These are phyloP conservation scores for Drosophila kanapiae DNA, from an alignment of 1,140 invertebrate genomes.

Conservation along the genomic window DNA sequence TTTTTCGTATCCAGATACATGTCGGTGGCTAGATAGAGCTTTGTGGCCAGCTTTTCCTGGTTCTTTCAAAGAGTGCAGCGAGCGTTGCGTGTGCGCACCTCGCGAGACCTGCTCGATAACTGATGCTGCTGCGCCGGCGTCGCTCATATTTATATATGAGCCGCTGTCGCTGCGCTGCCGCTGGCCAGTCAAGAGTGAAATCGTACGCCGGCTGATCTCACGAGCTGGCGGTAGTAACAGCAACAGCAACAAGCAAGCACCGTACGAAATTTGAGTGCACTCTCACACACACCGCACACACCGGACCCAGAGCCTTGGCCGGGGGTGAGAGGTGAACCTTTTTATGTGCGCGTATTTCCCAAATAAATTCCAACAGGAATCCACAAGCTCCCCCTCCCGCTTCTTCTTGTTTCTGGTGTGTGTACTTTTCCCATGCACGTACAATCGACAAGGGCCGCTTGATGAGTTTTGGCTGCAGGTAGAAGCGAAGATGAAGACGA, in stretches of 20 bases:
- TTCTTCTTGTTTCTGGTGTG: constrained; percentile 48
- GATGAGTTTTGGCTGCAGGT: constrained; percentile 82
- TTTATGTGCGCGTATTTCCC: constrained; percentile 78
- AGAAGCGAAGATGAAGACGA: constrained; percentile 69
- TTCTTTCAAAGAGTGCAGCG: constrained; percentile 34
- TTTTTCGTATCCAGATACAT: constrained; percentile 85
- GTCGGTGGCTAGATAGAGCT: constrained; percentile 9
- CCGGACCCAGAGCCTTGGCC: constrained; percentile 11
- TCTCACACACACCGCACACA: constrained; percentile 65
- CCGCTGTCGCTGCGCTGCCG: constrained; percentile 70
- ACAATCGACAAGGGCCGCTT: constrained; percentile 83
- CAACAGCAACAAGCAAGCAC: constrained; percentile 54
- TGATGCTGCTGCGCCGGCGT: constrained; percentile 81
- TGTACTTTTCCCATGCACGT: constrained; percentile 84
- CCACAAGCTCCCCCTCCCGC: constrained; percentile 61
- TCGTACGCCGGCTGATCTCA: constrained; percentile 80
- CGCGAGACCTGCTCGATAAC: constrained; percentile 81
- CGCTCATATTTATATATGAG: constrained; percentile 84
- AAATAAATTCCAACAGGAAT: constrained; percentile 84
- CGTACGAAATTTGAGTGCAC: constrained; percentile 83
- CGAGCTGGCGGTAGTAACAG: constrained; percentile 42
- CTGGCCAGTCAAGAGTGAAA: constrained; percentile 81
- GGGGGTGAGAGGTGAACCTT: constrained; percentile 53
- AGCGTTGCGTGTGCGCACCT: constrained; percentile 81
- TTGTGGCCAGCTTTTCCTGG: constrained; percentile 44